Conservation (phyloP, 2,888 invertebrate species). For the Chromoteleia sp. region DNA sequence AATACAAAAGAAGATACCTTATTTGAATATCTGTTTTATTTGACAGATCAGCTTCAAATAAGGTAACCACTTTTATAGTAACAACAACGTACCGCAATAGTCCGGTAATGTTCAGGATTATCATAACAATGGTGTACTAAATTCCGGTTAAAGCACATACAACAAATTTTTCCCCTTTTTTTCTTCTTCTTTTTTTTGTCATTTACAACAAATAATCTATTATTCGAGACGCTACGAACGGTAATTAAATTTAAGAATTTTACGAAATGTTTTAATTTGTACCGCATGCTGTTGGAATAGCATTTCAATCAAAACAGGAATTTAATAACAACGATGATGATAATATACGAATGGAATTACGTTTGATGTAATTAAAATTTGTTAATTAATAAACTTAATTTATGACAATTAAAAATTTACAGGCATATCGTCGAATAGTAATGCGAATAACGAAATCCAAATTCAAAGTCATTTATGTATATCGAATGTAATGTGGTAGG, state of each 20-base stretch:
- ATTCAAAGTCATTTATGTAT: neutral
- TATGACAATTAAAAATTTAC: too few relatives aligned
- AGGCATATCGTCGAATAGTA: neutral
- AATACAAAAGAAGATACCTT: conserved; percentile 47
- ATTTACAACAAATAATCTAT: conserved; percentile 18
- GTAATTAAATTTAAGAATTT: neutral
- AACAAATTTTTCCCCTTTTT: too few relatives aligned
- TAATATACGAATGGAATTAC: too few relatives aligned
- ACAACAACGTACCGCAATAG: conserved; percentile 33
- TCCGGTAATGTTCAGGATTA: conserved; percentile 35
- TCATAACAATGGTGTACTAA: conserved; percentile 43
- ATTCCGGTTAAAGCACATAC: conserved; percentile 17
- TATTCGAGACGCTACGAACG: neutral
- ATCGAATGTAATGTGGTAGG: neutral
- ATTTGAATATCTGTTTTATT: conserved; percentile 56
- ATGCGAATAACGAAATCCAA: neutral
- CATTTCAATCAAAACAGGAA: neutral
- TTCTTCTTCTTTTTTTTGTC: too few relatives aligned
- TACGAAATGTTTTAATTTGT: neutral
- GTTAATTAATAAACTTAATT: too few relatives aligned
- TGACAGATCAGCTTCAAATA: conserved; percentile 52
- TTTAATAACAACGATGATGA: too few relatives aligned
- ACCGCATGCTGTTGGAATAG: neutral
- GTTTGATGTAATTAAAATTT: neutral
- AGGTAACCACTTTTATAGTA: conserved; percentile 40